Conservation (phyloP, 2,888 invertebrate genomes). For the Parasteatoda lunata region DNA sequence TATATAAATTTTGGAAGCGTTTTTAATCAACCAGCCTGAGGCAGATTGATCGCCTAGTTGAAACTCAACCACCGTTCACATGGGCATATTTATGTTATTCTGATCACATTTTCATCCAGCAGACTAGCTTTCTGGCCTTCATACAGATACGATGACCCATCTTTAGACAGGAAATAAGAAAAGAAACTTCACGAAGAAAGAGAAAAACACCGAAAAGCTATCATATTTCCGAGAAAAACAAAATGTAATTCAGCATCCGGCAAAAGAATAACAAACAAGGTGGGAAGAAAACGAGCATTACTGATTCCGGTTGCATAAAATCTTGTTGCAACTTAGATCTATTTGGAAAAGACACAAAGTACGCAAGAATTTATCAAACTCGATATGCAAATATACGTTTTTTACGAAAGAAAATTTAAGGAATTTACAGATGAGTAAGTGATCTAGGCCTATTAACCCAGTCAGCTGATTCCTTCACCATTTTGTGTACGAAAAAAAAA, state of each 20-base stretch:
- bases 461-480: constrained; percentile 3
- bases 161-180: too few species aligned
- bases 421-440: background rate
- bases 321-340: background rate
- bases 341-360: background rate
- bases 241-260: background rate
- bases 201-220: background rate
- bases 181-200: too few species aligned
- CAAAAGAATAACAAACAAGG: background rate
- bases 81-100: too few species aligned
- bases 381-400: constrained; percentile 17
- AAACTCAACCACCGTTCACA: too few species aligned
- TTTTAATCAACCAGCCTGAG: too few species aligned
- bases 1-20: too few species aligned
- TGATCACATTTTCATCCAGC: too few species aligned
- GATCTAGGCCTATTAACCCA: constrained; percentile 55
- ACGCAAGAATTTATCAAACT: constrained; percentile 6
- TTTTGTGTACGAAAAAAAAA: constrained; percentile 18
- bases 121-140: too few species aligned
- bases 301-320: background rate
- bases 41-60: too few species aligned
- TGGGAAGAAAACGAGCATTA: background rate
- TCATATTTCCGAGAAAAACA: background rate
- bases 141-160: too few species aligned
- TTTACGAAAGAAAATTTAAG: background rate